phyloP scores from a whole-genome alignment of 2,888 invertebrate genomes.

The Chymomyza fuscimana region DNA sequence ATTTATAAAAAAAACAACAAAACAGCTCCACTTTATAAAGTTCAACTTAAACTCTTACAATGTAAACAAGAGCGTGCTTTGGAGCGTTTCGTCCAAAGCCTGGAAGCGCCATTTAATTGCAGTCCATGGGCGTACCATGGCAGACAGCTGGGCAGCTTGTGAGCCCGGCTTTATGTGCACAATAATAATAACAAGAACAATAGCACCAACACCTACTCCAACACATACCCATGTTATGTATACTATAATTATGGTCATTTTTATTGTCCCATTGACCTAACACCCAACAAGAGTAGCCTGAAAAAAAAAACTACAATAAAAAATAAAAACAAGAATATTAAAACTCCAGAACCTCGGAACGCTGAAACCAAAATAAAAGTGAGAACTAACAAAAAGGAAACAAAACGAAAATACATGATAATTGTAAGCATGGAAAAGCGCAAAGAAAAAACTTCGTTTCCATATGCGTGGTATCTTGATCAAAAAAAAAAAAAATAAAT shows the following conservation, averaged over 20 bases:
- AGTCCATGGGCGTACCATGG: neutral
- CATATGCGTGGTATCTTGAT: no score
- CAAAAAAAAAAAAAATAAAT: no score
- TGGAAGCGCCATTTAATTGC: slow-evolving; percentile 46
- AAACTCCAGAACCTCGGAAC: neutral
- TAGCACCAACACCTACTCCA: slow-evolving; percentile 7
- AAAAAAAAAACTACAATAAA: slow-evolving; percentile 5
- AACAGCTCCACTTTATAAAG: neutral
- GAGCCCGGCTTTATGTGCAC: slow-evolving; percentile 6
- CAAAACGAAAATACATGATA: slow-evolving; percentile 32
- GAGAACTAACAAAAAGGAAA: slow-evolving; percentile 8
- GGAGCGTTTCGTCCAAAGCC: slow-evolving; percentile 10
- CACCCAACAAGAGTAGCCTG: slow-evolving; percentile 43
- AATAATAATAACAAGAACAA: slow-evolving; percentile 5
- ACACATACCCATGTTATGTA: slow-evolving; percentile 21
- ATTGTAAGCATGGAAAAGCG: slow-evolving; percentile 20
- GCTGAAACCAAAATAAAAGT: slow-evolving; percentile 14
- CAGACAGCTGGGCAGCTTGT: slow-evolving; percentile 27
- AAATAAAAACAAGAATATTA: slow-evolving; percentile 5
- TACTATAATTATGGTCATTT: slow-evolving; percentile 54
- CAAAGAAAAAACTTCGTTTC: neutral
- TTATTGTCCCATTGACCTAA: slow-evolving; percentile 71
- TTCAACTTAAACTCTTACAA: neutral
- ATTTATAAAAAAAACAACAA: no score
- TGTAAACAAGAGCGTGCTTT: slow-evolving; percentile 18